A percentile compares a stretch with the other conserved stretches of the same genome.
These are phyloP conservation scores for Siniperca scherzeri DNA, from an alignment of 2,797 vertebrate species.

Conservation along the genomic window DNA sequence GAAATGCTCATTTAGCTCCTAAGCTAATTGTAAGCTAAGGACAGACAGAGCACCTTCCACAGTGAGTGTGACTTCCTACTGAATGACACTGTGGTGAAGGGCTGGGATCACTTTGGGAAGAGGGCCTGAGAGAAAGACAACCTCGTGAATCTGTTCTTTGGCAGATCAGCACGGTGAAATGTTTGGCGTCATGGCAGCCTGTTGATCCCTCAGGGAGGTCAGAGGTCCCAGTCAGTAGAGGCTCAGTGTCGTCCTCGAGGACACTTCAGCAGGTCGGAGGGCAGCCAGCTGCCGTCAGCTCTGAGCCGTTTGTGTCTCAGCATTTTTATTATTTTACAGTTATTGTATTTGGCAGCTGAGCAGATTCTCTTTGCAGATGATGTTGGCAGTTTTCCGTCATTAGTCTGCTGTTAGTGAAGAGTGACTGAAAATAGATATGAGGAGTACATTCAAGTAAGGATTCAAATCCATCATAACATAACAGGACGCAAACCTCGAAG, in stretches of 20 bases:
- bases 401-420: constrained; percentile 7
- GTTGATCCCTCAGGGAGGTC: constrained; percentile 15
- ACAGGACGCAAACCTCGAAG: background rate
- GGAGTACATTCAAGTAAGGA: background rate
- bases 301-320: background rate
- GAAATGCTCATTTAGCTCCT: too few species aligned
- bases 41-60: too few species aligned
- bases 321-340: background rate
- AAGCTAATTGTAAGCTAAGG: too few species aligned
- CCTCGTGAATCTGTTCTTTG: background rate
- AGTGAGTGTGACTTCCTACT: too few species aligned
- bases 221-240: constrained; percentile 1
- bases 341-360: constrained; percentile 24
- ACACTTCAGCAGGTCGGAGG: constrained; percentile 21
- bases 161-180: background rate
- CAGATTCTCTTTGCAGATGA: background rate
- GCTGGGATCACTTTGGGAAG: too few species aligned
- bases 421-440: background rate
- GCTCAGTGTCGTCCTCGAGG: constrained; percentile 18
- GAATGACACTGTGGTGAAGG: too few species aligned
- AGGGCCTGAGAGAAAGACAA: background rate
- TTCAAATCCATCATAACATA: background rate
- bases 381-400: constrained; percentile 29
- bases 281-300: constrained; percentile 33
- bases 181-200: background rate